Conservation (phyloP, 2,888 invertebrate genomes). For the Andrena marginata region DNA sequence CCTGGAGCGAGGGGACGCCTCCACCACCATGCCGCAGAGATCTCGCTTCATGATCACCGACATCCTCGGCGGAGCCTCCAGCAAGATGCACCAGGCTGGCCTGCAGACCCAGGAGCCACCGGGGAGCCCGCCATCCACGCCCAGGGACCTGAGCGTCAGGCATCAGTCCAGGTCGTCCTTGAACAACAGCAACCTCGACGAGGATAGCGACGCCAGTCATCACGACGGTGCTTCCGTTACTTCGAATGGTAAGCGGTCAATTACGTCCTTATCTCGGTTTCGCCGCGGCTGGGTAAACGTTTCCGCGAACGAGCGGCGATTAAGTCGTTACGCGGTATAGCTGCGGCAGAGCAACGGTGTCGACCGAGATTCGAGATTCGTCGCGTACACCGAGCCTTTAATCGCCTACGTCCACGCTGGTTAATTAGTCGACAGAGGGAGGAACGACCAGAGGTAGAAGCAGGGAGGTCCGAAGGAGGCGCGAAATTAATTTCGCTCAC, state of each 20-base stretch:
- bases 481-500: conserved; percentile 34
- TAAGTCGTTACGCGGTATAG: conserved; percentile 9
- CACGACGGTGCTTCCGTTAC: conserved; percentile 86
- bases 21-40: conserved; percentile 87
- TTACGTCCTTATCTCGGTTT: conserved; percentile 32
- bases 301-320: conserved; percentile 32
- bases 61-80: conserved; percentile 89
- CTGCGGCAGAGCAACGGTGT: neutral
- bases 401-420: conserved; percentile 21
- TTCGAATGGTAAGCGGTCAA: conserved; percentile 86
- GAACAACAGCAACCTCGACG: conserved; percentile 87
- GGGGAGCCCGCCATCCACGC: conserved; percentile 86
- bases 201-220: conserved; percentile 86
- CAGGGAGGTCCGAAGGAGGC: neutral
- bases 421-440: conserved; percentile 3
- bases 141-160: conserved; percentile 87
- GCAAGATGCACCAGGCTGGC: conserved; percentile 74
- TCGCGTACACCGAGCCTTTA: neutral
- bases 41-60: conserved; percentile 96
- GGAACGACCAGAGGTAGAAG: neutral
- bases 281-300: conserved; percentile 3
- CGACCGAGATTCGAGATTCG: conserved; percentile 1
- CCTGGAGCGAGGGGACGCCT: conserved; percentile 62
- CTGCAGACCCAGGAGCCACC: conserved; percentile 80
- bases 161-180: conserved; percentile 86